Evolutionary conservation across 2,113 vertebrate genomes (phyloP).

Genomic region (Sigmodon hispidus): DNA sequence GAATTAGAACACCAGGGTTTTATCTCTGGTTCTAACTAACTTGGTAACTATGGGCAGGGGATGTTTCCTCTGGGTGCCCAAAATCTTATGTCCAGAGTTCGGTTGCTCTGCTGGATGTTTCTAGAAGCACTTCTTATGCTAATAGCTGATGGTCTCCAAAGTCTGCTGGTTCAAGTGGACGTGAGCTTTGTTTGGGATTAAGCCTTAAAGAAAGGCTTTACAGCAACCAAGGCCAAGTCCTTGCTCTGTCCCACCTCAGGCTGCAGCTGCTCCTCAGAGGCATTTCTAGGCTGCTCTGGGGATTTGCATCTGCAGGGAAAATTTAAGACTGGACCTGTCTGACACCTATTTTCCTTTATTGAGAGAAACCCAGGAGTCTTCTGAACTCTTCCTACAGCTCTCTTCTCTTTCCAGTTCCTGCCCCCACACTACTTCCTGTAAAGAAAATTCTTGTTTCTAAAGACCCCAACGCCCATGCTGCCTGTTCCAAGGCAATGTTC

Average conservation of each 20-base stretch:
- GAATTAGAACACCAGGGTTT: neutral
- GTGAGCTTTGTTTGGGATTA: slow-evolving; percentile 19
- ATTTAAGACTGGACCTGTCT: neutral
- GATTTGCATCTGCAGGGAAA: neutral
- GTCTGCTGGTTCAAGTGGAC: neutral
- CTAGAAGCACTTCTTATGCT: slow-evolving; percentile 30
- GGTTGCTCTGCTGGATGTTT: neutral
- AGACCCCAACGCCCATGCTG: slow-evolving; percentile 12
- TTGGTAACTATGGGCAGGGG: neutral
- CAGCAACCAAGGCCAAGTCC: neutral
- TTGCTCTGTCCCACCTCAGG: neutral
- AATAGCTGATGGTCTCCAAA: neutral
- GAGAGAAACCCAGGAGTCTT: neutral
- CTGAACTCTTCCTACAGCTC: neutral
- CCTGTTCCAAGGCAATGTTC: slow-evolving; percentile 39
- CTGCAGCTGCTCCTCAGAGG: too few relatives aligned
- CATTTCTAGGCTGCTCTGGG: neutral
- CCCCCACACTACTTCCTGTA: neutral
- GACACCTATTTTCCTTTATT: neutral
- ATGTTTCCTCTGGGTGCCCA: neutral
- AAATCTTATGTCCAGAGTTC: neutral
- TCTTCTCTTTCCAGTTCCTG: neutral
- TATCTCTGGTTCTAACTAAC: neutral
- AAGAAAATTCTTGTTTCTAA: slow-evolving; percentile 37
- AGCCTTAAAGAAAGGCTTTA: slow-evolving; percentile 25